Conservation (phyloP, 1,140 invertebrate genomes). For the Notospermus geniculatus region DNA sequence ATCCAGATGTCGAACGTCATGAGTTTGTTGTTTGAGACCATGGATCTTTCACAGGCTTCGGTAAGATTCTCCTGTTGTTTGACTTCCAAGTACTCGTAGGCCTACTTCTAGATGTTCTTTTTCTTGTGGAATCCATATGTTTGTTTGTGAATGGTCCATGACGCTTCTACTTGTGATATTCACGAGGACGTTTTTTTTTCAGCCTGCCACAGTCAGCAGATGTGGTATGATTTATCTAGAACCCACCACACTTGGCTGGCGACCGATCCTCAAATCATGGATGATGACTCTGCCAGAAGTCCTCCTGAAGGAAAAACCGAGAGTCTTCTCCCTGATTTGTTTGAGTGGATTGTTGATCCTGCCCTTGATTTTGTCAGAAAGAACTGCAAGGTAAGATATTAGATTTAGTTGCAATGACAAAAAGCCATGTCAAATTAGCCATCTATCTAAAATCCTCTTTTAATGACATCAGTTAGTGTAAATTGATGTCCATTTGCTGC, state of each 20-base stretch:
- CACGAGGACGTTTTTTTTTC: not conserved
- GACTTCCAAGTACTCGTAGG: too few relatives aligned
- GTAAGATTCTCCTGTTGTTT: conserved; percentile 34
- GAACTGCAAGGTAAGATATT: conserved; percentile 64
- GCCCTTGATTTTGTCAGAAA: conserved; percentile 49
- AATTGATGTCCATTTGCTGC: too few relatives aligned
- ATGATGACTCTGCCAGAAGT: conserved; percentile 37
- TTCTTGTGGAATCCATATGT: too few relatives aligned
- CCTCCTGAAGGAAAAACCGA: conserved; percentile 35
- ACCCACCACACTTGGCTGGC: conserved; percentile 54
- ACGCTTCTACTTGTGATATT: too few relatives aligned
- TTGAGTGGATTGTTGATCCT: conserved; percentile 58
- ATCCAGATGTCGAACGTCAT: conserved; percentile 57
- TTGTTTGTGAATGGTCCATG: too few relatives aligned
- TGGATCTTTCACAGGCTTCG: conserved; percentile 62
- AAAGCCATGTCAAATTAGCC: too few relatives aligned
- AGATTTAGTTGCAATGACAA: too few relatives aligned
- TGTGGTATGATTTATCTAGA: conserved; percentile 59
- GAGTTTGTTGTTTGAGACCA: conserved; percentile 58
- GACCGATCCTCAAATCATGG: conserved; percentile 54
- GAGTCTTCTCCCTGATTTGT: conserved; percentile 39
- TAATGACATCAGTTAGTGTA: too few relatives aligned
- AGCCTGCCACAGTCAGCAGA: conserved; percentile 57
- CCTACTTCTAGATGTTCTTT: too few relatives aligned
- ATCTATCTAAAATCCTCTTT: too few relatives aligned